These are phyloP conservation scores for Pongo pygmaeus DNA, from an alignment of 2,113 vertebrate genomes.

Conservation along the genomic window DNA sequence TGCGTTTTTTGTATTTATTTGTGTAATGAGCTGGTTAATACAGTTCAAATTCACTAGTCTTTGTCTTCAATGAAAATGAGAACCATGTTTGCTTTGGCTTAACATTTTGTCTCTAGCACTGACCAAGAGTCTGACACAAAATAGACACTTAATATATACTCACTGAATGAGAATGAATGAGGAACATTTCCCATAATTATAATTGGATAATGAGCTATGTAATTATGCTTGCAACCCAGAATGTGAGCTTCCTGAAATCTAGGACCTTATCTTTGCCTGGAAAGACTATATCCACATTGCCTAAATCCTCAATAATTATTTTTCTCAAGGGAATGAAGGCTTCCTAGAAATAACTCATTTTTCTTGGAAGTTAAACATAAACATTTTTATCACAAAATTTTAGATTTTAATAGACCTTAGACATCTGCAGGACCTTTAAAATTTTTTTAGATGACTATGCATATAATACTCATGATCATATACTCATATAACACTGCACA, in stretches of 20 bases:
- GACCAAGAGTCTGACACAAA: neutral
- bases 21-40: neutral
- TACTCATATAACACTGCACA: neutral
- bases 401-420: neutral
- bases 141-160: neutral
- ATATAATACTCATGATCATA: too few species aligned
- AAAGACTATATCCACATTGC: neutral
- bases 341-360: neutral
- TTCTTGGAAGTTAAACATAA: neutral
- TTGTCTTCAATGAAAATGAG: neutral
- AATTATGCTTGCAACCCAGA: neutral
- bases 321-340: neutral
- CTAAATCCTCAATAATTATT: neutral
- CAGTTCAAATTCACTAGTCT: neutral
- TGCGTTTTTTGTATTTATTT: neutral
- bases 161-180: neutral
- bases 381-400: neutral
- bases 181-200: neutral
- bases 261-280: neutral
- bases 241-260: neutral
- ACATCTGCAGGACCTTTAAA: fast-evolving
- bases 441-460: neutral
- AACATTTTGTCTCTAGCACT: neutral
- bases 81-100: neutral
- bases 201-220: neutral